Base-by-base conservation (phyloP, 1,140 invertebrate species). In the Polyergus mexicanus region DNA sequence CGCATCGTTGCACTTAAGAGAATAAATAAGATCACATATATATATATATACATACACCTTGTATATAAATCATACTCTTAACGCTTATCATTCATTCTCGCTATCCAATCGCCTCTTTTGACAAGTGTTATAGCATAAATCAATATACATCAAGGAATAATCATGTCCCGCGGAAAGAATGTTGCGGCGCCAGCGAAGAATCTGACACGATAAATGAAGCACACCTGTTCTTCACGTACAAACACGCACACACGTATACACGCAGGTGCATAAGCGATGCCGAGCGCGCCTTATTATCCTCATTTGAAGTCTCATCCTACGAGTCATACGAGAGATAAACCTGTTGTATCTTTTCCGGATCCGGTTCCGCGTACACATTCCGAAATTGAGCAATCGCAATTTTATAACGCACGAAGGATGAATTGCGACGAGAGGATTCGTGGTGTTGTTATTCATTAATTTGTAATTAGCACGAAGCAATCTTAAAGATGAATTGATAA, bases 261-360 rank as follows among this genome's bases (percentile, higher is more conserved):
- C 19, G 19, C 41, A 19, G 76, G 8, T 22, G 32, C 32, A 38
- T 66, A 38, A 76, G 74, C 74, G 74, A 51, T 51, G 25, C 41
- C 77, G 51, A 58, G 68, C 77, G 35, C 66, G 54, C 66, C 78
- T 71, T 60, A 72, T 81, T 81, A 71, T 81, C 66, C 78, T 69
- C 78, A 38, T 81, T 81, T 72, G 35, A 81, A 69, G 38, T 25
- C 65, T 3, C 77, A 68, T 81, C 66, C 22, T 72, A 72, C 78
- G 78, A 81, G 66, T 72, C 78, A 47, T 60, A 54, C 78, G 51
- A 72, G 78, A 71, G 32, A 32, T 81, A 72, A 81, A 81, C 78
- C 78, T 81, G 78, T 81, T 81, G 71, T 81, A 72, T 72, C 78
- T 81, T 81, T 81, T 81, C 78, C 77, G 77, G 77, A 81, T 81